Evolutionary conservation across 2,797 vertebrate species (phyloP), one percentile per base, ranked within the genome.

Genomic region (Xenopus petersii): DNA sequence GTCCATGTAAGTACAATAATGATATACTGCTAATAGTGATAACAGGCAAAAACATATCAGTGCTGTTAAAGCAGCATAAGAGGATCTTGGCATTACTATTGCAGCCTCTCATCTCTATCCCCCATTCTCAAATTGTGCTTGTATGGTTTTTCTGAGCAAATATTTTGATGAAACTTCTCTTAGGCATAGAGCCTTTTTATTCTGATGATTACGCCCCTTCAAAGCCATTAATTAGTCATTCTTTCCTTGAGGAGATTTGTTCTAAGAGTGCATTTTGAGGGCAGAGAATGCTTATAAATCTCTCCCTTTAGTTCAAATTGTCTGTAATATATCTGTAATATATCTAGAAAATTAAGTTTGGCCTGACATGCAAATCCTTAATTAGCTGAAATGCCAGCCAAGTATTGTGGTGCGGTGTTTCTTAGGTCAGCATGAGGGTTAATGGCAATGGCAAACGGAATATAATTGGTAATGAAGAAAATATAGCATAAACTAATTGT

Each of bases 401-500:
- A 63, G 61, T 36, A 63, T 63, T 33, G 12, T 36, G 4, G 12
- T 63, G 61, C 12, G 15, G 16, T 63, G 61, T 36, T 63, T 36
- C 30, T 33, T 11, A 42, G 61, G 61, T 63, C 30, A 63, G 11
- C 13, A 10, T 63, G 26, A 42, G 61, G 61, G 61, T 63, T 63
- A 63, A 36, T 63, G 54, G 54, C 15, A 13, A 63, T 61, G 21
- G 24, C 12, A 11, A 63, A 63, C 12, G 33, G 30, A 13, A 16
- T 36, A 12, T 63, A 63, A 63, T 63, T 63, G 36, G 61, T 8
- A 33, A 33, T 63, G 12, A 63, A 15, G 61, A 33, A 63, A 63
- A 63, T 36, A 63, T 60, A 60, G 58, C 58, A 60, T 60, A 17
- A 60, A 26, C 21, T 26, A 26, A 60, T 60, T 60, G 58, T 63